Conservation (phyloP, 2,113 vertebrate species). For the Mobula birostris region DNA sequence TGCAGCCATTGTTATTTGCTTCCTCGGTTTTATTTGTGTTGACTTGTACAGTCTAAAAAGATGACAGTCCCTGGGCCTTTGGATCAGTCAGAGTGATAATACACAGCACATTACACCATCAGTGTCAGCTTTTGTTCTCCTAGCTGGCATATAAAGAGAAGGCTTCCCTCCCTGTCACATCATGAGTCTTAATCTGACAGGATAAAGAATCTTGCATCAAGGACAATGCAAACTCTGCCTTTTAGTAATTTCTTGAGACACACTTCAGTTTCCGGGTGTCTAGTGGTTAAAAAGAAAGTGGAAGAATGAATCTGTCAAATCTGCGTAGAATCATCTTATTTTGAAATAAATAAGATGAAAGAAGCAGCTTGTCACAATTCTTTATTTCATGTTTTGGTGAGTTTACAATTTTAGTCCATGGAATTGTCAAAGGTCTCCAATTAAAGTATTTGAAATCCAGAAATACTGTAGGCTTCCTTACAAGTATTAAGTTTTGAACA, state of each 20-base stretch:
- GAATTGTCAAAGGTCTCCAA: background rate
- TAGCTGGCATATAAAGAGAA: conserved; percentile 75
- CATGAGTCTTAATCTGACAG: conserved; percentile 93
- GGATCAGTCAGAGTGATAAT: conserved; percentile 94
- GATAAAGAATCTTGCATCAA: conserved; percentile 77
- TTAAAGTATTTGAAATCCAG: background rate
- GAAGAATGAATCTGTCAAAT: conserved; percentile 84
- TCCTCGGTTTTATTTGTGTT: conserved; percentile 99
- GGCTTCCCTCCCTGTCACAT: conserved; percentile 84
- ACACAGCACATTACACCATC: conserved; percentile 72
- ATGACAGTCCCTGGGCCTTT: conserved; percentile 82
- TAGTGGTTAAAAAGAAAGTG: conserved; percentile 81
- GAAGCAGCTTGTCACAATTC: background rate
- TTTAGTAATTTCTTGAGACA: conserved; percentile 89
- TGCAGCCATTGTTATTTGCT: conserved; percentile 87
- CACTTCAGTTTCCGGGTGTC: conserved; percentile 81
- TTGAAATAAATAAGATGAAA: conserved; percentile 62
- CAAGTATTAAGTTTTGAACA: no score
- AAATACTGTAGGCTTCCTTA: background rate
- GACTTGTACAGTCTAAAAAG: conserved; percentile 90
- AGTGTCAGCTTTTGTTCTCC: conserved; percentile 89
- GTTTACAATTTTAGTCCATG: background rate
- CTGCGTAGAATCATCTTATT: conserved; percentile 64
- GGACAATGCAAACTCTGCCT: conserved; percentile 95
- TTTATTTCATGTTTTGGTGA: background rate